A percentile compares a stretch with the other conserved stretches of the same genome.
phyloP scores from a whole-genome alignment of 2,797 vertebrate species.

The Clangula hyemalis region DNA sequence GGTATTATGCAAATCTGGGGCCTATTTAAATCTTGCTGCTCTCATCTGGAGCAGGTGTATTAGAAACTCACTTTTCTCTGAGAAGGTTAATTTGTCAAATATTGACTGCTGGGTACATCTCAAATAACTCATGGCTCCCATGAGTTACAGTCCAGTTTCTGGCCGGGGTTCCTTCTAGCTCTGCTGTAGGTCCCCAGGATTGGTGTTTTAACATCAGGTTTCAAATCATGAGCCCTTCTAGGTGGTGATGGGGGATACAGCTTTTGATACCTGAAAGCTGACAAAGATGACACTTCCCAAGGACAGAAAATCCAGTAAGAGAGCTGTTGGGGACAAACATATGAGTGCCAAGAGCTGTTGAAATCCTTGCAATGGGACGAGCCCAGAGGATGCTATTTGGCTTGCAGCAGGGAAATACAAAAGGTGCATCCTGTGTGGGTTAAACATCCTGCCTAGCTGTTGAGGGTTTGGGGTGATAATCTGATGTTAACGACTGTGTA shows the following conservation, averaged over 20 bases:
- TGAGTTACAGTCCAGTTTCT: neutral
- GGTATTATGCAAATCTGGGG: constrained; percentile 66
- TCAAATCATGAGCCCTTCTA: neutral
- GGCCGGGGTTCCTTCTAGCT: neutral
- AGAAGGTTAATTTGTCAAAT: constrained; percentile 34
- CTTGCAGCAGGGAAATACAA: neutral
- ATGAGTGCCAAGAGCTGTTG: neutral
- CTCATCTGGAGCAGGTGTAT: constrained; percentile 63
- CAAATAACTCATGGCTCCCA: neutral
- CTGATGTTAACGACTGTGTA: neutral
- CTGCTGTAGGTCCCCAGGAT: neutral
- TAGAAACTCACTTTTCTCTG: constrained; percentile 17
- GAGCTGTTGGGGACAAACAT: fast-evolving
- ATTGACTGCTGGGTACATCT: neutral
- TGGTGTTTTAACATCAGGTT: neutral
- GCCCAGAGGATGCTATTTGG: neutral
- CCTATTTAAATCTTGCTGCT: constrained; percentile 53
- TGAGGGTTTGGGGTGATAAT: neutral
- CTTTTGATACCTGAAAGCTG: neutral
- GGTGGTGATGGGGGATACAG: neutral
- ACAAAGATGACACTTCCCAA: neutral
- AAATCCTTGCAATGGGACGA: neutral
- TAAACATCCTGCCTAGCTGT: neutral
- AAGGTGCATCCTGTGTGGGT: neutral
- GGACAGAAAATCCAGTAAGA: neutral